Evolutionary conservation across 1,140 invertebrate species (phyloP).

Genomic region (Lamellibrachia luymesi): DNA sequence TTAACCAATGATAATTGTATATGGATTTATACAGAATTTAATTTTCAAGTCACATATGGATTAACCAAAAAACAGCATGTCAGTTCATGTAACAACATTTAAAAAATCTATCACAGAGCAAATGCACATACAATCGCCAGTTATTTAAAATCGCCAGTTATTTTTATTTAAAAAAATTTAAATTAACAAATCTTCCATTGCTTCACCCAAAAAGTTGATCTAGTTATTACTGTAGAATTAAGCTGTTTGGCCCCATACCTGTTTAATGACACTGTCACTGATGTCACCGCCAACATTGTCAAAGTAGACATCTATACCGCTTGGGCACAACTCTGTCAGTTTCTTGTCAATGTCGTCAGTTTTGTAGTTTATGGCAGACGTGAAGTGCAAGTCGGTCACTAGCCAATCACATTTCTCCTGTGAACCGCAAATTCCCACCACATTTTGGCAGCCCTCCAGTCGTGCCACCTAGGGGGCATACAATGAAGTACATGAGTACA

Average conservation of each 20-base stretch:
- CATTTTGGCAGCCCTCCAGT: constrained; percentile 36
- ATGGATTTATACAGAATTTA: too few relatives aligned
- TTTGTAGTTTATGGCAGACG: constrained; percentile 48
- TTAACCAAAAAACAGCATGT: too few relatives aligned
- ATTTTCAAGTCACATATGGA: too few relatives aligned
- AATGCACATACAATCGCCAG: too few relatives aligned
- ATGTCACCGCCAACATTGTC: constrained; percentile 54
- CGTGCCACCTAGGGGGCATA: constrained; percentile 37
- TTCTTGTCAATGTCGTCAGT: constrained; percentile 35
- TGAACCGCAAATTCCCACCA: constrained; percentile 50
- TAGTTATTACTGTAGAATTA: background rate
- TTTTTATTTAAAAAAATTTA: too few relatives aligned
- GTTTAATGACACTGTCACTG: constrained; percentile 46
- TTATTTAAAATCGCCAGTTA: too few relatives aligned
- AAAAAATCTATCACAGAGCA: too few relatives aligned
- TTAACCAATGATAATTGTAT: too few relatives aligned
- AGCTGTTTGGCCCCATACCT: constrained; percentile 31
- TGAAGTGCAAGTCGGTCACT: constrained; percentile 41
- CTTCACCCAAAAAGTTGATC: too few relatives aligned
- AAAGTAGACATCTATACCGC: constrained; percentile 50
- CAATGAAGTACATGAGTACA: background rate
- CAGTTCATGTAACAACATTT: too few relatives aligned
- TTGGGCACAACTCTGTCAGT: constrained; percentile 39
- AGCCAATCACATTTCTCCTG: constrained; percentile 44
- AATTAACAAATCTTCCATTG: background rate